These are phyloP conservation scores for Macquaria ambigua DNA, from an alignment of 2,113 vertebrate genomes.

Conservation along the genomic window DNA sequence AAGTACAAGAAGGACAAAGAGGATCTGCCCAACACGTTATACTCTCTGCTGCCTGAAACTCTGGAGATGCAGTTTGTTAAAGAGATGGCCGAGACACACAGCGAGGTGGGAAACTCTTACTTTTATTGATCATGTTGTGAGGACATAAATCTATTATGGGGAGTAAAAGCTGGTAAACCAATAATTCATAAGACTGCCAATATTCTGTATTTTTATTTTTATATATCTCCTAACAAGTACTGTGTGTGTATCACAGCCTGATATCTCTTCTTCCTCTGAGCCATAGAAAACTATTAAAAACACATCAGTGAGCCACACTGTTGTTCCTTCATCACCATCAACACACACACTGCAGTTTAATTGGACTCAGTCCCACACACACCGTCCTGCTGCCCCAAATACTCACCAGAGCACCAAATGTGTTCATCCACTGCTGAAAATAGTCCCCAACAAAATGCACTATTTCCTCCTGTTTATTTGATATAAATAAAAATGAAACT, in stretches of 20 bases:
- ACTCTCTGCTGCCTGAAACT: slow-evolving; percentile 75
- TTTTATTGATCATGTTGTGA: no score
- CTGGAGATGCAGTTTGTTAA: slow-evolving; percentile 74
- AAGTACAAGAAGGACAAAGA: slow-evolving; percentile 73
- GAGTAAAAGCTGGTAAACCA: background rate
- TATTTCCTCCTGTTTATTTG: no score
- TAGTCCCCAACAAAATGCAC: no score
- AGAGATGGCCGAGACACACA: slow-evolving; percentile 73
- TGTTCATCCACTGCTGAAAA: no score
- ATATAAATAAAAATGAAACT: no score
- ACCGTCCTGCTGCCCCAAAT: no score
- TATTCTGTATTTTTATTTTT: background rate
- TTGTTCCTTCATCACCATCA: no score
- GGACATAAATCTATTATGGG: background rate
- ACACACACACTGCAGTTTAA: no score
- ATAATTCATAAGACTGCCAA: background rate
- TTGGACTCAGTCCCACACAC: no score
- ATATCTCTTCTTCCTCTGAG: background rate
- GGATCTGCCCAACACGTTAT: slow-evolving; percentile 64
- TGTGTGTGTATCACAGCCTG: background rate
- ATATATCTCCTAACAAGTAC: background rate
- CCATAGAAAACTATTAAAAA: background rate
- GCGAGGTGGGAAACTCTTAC: slow-evolving; percentile 53
- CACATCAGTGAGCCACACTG: no score
- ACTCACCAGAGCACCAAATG: no score